Conservation (phyloP, 2,113 vertebrate species). For the Gnathonemus echidnorhynchus region DNA sequence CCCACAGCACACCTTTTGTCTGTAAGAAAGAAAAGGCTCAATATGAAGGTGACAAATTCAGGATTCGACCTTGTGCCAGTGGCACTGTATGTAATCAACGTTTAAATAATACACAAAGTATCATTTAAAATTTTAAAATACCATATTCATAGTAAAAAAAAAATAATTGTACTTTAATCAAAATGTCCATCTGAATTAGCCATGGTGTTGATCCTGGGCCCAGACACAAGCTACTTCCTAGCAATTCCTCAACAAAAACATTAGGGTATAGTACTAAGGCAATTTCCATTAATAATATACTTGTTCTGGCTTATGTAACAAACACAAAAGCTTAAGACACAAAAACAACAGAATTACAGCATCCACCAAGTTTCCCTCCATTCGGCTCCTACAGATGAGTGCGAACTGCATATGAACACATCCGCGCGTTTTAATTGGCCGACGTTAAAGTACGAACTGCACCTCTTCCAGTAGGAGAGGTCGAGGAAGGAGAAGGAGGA, state of each 20-base stretch:
- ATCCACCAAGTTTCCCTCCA: background rate
- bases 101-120: background rate
- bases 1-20: slow-evolving; percentile 72
- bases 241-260: background rate
- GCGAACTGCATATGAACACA: background rate
- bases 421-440: background rate
- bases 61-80: background rate
- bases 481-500: slow-evolving; percentile 65
- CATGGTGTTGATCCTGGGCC: background rate
- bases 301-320: background rate
- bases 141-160: background rate
- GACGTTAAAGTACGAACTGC: background rate
- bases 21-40: slow-evolving; percentile 26
- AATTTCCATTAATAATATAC: background rate
- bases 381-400: background rate
- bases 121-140: background rate
- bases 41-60: background rate
- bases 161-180: background rate
- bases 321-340: background rate
- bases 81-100: background rate
- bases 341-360: background rate
- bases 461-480: slow-evolving; percentile 72
- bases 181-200: background rate
- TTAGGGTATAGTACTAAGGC: background rate
- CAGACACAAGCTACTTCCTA: background rate